A percentile compares a stretch with the other conserved stretches of the same genome.
These are phyloP conservation scores for Pipistrellus pipistrellus DNA, from an alignment of 2,797 vertebrate genomes.

Conservation along the genomic window DNA sequence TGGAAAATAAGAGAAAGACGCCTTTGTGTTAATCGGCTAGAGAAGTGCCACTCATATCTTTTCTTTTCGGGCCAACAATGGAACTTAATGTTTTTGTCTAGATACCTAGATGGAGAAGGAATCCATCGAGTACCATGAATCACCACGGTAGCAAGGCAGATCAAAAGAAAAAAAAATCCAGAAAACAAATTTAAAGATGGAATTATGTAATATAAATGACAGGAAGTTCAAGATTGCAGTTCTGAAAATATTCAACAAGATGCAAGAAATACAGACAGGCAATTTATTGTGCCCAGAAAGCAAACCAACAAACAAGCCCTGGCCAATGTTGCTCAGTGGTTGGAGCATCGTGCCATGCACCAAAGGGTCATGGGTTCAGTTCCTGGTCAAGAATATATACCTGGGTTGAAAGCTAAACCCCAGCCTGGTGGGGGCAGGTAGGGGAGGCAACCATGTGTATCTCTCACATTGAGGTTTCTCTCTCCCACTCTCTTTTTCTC, in stretches of 20 bases:
- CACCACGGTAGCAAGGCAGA: neutral
- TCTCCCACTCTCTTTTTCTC: no score
- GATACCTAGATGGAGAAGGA: neutral
- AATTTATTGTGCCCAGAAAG: neutral
- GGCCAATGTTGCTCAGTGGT: no score
- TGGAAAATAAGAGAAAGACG: neutral
- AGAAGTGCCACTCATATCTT: neutral
- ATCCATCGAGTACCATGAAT: neutral
- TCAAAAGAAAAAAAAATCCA: neutral
- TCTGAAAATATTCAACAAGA: neutral
- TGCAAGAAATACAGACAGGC: neutral
- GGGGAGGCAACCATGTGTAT: no score
- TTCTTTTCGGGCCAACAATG: neutral
- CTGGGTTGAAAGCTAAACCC: no score
- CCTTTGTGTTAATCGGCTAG: neutral
- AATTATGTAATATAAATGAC: neutral
- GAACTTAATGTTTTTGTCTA: neutral
- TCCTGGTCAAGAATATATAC: no score
- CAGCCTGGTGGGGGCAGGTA: no score
- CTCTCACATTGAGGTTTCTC: no score
- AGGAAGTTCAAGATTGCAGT: neutral
- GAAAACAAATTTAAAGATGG: neutral
- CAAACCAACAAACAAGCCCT: neutral
- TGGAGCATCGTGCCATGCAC: no score
- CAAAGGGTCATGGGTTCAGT: no score